These are phyloP conservation scores for Notothenia rossii DNA, from an alignment of 2,113 vertebrate genomes.

Conservation along the genomic window DNA sequence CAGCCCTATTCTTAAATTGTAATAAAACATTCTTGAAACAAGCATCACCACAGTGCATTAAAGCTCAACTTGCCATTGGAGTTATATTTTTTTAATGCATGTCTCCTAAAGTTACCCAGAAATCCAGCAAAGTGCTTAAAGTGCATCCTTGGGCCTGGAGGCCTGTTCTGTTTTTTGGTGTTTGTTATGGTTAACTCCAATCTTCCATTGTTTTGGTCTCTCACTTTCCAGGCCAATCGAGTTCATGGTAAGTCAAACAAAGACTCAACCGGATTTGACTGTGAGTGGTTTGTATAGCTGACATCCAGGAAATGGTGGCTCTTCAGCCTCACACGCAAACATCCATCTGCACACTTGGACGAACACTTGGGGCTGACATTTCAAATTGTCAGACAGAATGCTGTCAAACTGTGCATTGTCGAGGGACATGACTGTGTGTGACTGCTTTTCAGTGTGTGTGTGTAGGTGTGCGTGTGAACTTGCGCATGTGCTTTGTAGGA, in stretches of 20 bases:
- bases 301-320: constrained; percentile 57
- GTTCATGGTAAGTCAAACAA: constrained; percentile 38
- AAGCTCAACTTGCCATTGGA: not conserved
- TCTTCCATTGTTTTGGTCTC: constrained; percentile 17
- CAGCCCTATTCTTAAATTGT: not conserved
- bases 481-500: constrained; percentile 33
- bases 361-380: constrained; percentile 77
- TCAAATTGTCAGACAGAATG: constrained; percentile 75
- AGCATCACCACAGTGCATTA: not conserved
- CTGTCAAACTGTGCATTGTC: constrained; percentile 69
- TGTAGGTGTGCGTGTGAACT: not conserved
- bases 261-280: constrained; percentile 32
- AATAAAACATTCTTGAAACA: not conserved
- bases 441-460: constrained; percentile 23
- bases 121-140: constrained; percentile 21
- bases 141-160: constrained; percentile 33
- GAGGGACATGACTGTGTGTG: constrained; percentile 48
- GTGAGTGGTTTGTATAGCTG: constrained; percentile 53
- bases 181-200: constrained; percentile 33
- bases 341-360: constrained; percentile 54
- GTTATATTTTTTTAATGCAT: constrained; percentile 32
- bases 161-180: constrained; percentile 28
- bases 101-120: constrained; percentile 17
- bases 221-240: constrained; percentile 47
- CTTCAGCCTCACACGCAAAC: constrained; percentile 35